These are phyloP conservation scores for Hipparchia semele DNA, from an alignment of 2,888 invertebrate genomes.

Conservation along the genomic window DNA sequence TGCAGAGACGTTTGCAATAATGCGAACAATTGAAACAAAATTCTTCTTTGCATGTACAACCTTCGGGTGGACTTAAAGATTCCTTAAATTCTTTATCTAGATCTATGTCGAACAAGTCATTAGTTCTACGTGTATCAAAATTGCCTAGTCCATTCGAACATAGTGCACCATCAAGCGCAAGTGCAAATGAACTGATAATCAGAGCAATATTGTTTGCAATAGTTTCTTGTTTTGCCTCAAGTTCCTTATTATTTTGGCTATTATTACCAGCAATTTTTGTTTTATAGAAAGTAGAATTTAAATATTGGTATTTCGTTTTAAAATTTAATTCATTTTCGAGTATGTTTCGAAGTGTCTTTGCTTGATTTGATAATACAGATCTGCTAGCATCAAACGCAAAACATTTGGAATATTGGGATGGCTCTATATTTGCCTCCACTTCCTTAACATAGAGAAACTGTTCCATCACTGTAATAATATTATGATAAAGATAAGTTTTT, in stretches of 20 bases:
- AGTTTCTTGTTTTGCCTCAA: neutral
- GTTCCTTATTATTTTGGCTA: neutral
- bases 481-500: constrained; percentile 5
- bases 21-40: constrained; percentile 54
- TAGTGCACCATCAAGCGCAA: constrained; percentile 52
- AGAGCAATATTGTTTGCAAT: constrained; percentile 49
- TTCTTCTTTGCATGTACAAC: constrained; percentile 55
- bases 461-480: constrained; percentile 52
- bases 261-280: neutral
- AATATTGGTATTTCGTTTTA: constrained; percentile 49
- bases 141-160: constrained; percentile 46
- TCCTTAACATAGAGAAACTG: constrained; percentile 49
- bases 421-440: constrained; percentile 51
- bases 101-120: constrained; percentile 32
- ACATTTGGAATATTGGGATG: constrained; percentile 48
- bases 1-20: constrained; percentile 59
- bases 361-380: constrained; percentile 49
- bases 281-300: constrained; percentile 8
- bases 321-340: constrained; percentile 53
- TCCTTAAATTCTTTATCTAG: constrained; percentile 36
- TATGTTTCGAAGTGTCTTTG: constrained; percentile 48
- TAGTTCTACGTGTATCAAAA: constrained; percentile 33
- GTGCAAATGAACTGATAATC: constrained; percentile 54
- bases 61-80: constrained; percentile 45
- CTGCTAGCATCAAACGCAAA: constrained; percentile 42